Evolutionary conservation across 2,888 invertebrate genomes (phyloP), one percentile per base, ranked within the genome.

Genomic region (Melanostoma mellinum): DNA sequence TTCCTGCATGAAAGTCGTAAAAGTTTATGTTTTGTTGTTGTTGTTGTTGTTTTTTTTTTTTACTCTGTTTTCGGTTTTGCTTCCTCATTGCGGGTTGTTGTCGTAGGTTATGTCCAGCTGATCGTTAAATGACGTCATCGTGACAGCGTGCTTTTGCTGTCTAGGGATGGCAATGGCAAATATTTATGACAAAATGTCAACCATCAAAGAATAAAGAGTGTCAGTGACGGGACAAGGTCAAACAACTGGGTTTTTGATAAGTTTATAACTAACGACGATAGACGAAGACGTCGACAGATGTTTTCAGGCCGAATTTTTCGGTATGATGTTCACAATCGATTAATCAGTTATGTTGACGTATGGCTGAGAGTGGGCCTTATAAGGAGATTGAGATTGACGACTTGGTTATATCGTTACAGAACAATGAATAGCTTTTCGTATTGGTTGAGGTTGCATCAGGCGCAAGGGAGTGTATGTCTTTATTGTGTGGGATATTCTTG

Each of bases 1-100:
- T 75, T 84, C 74, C 76, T 76, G 79, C 82, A 80, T 75, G 89
- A 89, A 89, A 89, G 88, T 90, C 90, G 89, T 90, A 90, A 90
- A 90, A 90, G 87, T 90, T 90, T 90, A 90, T 90, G 89, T 20
- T 20, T 20, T 20, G 20, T 20, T 20, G 20, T 20, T 20, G 1
- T 20, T 20, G 0, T 20, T 20, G 20, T 20, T 20, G 20, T 20
- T 20, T 1, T 20, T 20, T 20, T 88, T 88, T 89, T 89, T 88
- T 88, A 78, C 72, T 10, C 33, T 55, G 32, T 33, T 60, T 33
- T 50, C 38, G 50, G 48, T 30, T 50, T 63, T 63, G 63, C 53
- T 58, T 53, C 35, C 33, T 48, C 58, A 58, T 46, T 72, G 71
- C 20, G 72, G 40, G 48, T 63, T 48, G 50, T 71, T 72, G 63